Evolutionary conservation across 2,113 vertebrate species (phyloP), one percentile per base, ranked within the genome.

Genomic region (Callaeas wilsoni): DNA sequence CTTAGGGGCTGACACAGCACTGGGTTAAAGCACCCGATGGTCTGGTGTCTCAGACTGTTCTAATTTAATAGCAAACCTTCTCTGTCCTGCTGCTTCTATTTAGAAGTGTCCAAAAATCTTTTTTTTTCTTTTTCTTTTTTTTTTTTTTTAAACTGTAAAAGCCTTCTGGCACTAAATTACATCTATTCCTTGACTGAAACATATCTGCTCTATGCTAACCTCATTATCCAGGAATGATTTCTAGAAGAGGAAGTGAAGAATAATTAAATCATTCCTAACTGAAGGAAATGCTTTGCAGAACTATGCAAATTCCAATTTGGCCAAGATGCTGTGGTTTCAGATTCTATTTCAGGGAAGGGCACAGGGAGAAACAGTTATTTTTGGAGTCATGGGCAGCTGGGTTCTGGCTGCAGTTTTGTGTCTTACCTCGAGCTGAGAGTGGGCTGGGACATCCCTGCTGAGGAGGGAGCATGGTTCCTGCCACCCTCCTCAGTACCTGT

Each of bases 241-340:
- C 95, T 94, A 92, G 89, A 89, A 89, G 95, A 96, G 96, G 96
- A 97, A 97, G 96, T 69, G 93, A 71, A 82, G 89, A 97, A 87
- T 96, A 95, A 96, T 97, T 94, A 94, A 95, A 96, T 96, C 95
- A 97, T 94, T 96, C 91, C 96, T 97, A 97, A 95, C 93, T 94
- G 95, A 95, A 95, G 96, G 95, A 97, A 97, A 97, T 97, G 96
- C 89, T 96, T 91, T 17, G 81, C 96, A 97, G 95, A 96, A 94
- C 94, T 91, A 96, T 95, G 87, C 89, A 95, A 93, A 95, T 96
- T 96, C 91, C 93, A 94, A 91, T 95, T 94, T 97, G 94, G 89
- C 93, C 86, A 71, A 94, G 94, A 91, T 89, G 80, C 95, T 95
- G 84, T 49, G 89, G 87, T 92, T 95, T 93, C 94, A 78, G 44